Percentiles rank a stretch among this genome's conserved stretches.
Evolutionary conservation across 2,888 invertebrate genomes (phyloP).

Genomic region (Clivina fossor): DNA sequence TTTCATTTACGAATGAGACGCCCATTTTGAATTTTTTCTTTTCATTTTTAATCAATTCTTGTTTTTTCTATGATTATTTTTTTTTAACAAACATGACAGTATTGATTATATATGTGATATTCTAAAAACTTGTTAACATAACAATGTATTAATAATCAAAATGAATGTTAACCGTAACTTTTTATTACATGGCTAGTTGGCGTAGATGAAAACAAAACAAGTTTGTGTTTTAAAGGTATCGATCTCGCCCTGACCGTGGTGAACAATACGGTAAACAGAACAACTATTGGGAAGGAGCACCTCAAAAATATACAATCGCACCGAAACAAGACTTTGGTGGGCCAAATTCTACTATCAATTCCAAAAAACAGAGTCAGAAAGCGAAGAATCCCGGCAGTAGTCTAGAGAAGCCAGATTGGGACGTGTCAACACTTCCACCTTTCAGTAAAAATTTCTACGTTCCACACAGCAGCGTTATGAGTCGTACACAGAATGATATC

Average conservation of each 20-base stretch:
- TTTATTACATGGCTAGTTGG: no score
- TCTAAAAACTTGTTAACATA: no score
- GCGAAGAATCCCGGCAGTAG: conserved; percentile 73
- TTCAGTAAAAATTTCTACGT: conserved; percentile 92
- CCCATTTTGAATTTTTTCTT: no score
- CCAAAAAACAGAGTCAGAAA: conserved; percentile 56
- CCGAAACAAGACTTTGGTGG: conserved; percentile 55
- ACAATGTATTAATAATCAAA: no score
- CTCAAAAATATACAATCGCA: conserved; percentile 49
- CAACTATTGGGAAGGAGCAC: conserved; percentile 53
- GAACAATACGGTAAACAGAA: conserved; percentile 64
- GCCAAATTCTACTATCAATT: no score
- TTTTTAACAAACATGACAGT: no score
- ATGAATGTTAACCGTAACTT: no score
- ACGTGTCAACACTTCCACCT: conserved; percentile 68
- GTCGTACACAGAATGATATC: conserved; percentile 72
- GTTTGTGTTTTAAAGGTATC: conserved; percentile 53
- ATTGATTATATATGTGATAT: no score
- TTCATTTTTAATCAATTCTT: no score
- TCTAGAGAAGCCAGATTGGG: conserved; percentile 83
- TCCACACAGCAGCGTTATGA: conserved; percentile 73
- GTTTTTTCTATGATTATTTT: no score
- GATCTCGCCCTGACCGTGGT: conserved; percentile 65
- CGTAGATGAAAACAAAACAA: conserved; percentile 14
- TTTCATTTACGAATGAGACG: no score